These are phyloP conservation scores for Pangasius djambal DNA, from an alignment of 2,797 vertebrate species.

Conservation along the genomic window DNA sequence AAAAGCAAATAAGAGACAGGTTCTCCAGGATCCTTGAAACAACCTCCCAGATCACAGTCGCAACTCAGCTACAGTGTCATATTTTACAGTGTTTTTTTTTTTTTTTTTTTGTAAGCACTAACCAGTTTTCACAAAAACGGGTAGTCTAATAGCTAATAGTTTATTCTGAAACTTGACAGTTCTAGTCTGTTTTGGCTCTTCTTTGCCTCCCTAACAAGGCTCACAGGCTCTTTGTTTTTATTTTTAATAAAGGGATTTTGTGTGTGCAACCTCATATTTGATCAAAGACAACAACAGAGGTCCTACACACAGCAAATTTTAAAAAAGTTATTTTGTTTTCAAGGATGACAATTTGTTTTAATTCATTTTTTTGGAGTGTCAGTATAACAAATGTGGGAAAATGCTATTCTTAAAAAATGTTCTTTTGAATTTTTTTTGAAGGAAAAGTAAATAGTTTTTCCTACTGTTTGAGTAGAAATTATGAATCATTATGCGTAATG, in stretches of 20 bases:
- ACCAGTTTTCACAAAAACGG: background rate
- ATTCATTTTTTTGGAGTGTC: background rate
- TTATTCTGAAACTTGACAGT: background rate
- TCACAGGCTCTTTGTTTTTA: background rate
- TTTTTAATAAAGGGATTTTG: background rate
- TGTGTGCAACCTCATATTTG: background rate
- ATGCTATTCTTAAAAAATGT: background rate
- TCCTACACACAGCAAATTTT: background rate
- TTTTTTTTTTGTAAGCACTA: background rate
- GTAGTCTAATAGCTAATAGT: background rate
- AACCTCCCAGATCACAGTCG: background rate
- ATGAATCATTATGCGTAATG: background rate
- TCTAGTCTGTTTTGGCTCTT: background rate
- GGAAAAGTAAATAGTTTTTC: background rate
- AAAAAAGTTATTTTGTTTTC: background rate
- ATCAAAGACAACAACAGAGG: background rate
- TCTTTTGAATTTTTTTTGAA: background rate
- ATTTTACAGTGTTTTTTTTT: background rate
- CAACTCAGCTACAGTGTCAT: background rate
- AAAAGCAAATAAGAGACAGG: background rate
- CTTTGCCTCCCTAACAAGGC: too few relatives aligned
- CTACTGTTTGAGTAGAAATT: background rate
- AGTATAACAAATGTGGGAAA: background rate
- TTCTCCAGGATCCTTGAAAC: background rate
- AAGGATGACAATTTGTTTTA: background rate